Conservation (phyloP, 2,888 invertebrate species). For the Drosophila infuscata region DNA sequence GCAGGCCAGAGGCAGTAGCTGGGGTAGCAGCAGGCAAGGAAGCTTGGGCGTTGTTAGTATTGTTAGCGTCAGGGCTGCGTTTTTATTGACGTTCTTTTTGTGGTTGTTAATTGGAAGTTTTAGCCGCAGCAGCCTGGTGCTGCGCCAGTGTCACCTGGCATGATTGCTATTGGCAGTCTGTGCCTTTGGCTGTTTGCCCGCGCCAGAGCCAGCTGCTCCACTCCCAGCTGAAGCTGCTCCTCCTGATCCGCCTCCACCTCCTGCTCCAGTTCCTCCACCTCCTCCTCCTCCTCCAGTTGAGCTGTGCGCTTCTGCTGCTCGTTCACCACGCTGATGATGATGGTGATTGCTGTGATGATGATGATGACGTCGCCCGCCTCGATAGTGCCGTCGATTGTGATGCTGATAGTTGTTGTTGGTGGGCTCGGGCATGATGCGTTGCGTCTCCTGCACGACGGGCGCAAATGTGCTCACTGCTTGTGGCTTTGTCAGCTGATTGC, state of each 20-base stretch:
- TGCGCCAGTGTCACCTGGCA: constrained; percentile 84
- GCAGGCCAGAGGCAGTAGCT: constrained; percentile 43
- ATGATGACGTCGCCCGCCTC: constrained; percentile 77
- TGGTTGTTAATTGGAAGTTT: constrained; percentile 22
- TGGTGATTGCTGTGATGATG: constrained; percentile 80
- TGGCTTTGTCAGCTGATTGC: constrained; percentile 24
- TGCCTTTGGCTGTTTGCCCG: constrained; percentile 81
- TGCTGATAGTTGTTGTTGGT: constrained; percentile 83
- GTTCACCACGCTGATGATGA: constrained; percentile 74
- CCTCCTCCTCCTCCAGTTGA: constrained; percentile 28
- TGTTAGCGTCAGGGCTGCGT: constrained; percentile 41
- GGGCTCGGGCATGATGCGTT: constrained; percentile 77
- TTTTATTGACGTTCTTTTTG: constrained; percentile 5
- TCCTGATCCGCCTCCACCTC: constrained; percentile 20
- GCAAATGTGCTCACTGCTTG: constrained; percentile 58
- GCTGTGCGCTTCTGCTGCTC: constrained; percentile 60
- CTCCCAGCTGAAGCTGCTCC: constrained; percentile 32
- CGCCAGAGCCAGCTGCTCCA: constrained; percentile 42
- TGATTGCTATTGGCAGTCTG: constrained; percentile 76
- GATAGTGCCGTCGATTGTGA: constrained; percentile 74
- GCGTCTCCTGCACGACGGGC: constrained; percentile 80
- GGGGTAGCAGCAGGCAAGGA: constrained; percentile 36
- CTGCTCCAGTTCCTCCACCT: constrained; percentile 6
- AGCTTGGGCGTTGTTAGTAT: constrained; percentile 31
- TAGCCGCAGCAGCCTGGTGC: constrained; percentile 51